These are phyloP conservation scores for Cephus nigrinus DNA, from an alignment of 2,888 invertebrate species.

Conservation along the genomic window DNA sequence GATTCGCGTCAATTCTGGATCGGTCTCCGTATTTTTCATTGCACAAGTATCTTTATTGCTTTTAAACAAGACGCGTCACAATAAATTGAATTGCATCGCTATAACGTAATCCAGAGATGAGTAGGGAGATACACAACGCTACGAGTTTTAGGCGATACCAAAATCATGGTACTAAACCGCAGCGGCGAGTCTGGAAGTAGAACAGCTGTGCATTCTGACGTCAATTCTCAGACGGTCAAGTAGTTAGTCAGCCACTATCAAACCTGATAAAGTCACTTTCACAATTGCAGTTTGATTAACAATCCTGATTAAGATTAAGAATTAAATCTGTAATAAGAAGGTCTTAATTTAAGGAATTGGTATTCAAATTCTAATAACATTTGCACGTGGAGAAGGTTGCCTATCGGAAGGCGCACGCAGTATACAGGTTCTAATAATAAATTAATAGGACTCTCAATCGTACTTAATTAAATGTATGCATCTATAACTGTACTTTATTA, in stretches of 20 bases:
- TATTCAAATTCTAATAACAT: neutral
- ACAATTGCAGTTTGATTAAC: neutral
- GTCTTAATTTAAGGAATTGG: neutral
- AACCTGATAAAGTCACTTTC: neutral
- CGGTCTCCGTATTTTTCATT: neutral
- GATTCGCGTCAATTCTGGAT: neutral
- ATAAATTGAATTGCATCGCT: neutral
- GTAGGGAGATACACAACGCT: too few species aligned
- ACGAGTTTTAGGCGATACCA: too few species aligned
- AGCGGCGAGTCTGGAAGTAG: too few species aligned
- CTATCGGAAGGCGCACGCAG: neutral
- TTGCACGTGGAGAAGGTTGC: neutral
- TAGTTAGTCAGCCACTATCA: neutral
- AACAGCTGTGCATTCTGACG: neutral
- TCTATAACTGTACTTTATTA: neutral
- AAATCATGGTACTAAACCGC: too few species aligned
- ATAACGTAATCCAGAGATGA: neutral
- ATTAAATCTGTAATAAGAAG: neutral
- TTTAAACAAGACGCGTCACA: neutral
- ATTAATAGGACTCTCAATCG: neutral
- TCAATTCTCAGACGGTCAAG: neutral
- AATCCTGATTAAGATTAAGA: neutral
- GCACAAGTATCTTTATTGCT: neutral
- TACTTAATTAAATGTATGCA: neutral
- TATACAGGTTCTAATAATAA: neutral